Percentiles rank a stretch among this genome's conserved stretches.
Conservation (phyloP, 2,888 invertebrate species). For the Liposcelis brunnea region DNA sequence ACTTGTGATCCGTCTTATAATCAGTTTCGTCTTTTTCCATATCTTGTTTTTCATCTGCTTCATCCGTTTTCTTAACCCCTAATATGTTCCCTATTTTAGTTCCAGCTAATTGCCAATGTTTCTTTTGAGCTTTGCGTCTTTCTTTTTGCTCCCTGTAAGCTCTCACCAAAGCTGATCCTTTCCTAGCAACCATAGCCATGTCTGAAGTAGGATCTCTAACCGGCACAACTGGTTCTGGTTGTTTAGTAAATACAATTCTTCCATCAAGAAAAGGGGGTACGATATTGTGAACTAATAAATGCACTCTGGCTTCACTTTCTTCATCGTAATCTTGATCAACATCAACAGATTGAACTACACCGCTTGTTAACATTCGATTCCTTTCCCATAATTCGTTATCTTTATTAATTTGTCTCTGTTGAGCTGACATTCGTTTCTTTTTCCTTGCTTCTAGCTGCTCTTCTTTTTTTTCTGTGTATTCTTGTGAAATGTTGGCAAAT, state of each 20-base stretch:
- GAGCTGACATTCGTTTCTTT: conserved; percentile 85
- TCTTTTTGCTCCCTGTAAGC: conserved; percentile 92
- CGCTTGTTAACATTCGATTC: conserved; percentile 89
- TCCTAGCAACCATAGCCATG: conserved; percentile 89
- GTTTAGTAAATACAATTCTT: conserved; percentile 96
- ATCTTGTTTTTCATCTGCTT: conserved; percentile 37
- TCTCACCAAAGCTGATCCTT: conserved; percentile 81
- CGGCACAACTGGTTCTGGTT: conserved; percentile 96
- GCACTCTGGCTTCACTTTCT: conserved; percentile 85
- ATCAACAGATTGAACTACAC: conserved; percentile 79
- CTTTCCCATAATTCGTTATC: conserved; percentile 99
- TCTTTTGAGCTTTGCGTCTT: conserved; percentile 88
- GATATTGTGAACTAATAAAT: conserved; percentile 91
- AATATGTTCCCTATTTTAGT: conserved; percentile 92
- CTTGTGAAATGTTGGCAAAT: conserved; percentile 73
- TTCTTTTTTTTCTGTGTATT: conserved; percentile 86
- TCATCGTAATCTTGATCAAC: conserved; percentile 90
- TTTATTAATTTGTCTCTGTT: conserved; percentile 90
- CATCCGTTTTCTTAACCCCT: conserved; percentile 71
- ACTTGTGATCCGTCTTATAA: conserved; percentile 87
- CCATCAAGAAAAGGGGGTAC: conserved; percentile 98
- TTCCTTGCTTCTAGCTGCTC: conserved; percentile 78
- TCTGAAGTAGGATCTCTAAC: conserved; percentile 91
- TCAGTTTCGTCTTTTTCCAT: conserved; percentile 58
- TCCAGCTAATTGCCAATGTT: conserved; percentile 97